Evolutionary conservation across 2,113 vertebrate species (phyloP).

Genomic region (Vombatus ursinus): DNA sequence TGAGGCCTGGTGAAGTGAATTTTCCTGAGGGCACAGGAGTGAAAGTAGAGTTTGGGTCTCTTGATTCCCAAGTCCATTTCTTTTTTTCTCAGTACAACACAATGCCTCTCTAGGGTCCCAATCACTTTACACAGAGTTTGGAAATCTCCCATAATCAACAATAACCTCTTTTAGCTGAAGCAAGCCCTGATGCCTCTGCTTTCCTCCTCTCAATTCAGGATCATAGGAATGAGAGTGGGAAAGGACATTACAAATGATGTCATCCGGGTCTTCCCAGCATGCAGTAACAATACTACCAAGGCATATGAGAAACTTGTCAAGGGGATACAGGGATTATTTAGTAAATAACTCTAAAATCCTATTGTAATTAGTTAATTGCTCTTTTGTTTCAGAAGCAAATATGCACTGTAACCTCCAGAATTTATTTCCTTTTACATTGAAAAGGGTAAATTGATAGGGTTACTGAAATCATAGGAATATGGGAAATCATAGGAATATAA

Average conservation of each 20-base stretch:
- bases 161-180: neutral
- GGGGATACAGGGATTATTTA: neutral
- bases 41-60: neutral
- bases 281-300: neutral
- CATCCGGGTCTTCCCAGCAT: neutral
- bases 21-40: neutral
- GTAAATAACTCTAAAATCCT: neutral
- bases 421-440: neutral
- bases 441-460: neutral
- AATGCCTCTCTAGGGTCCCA: neutral
- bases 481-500: neutral
- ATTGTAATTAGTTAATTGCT: neutral
- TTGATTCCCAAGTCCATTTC: neutral
- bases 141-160: neutral
- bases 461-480: neutral
- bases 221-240: neutral
- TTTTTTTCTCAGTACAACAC: neutral
- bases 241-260: neutral
- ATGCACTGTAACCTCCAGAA: neutral
- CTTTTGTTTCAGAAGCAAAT: neutral
- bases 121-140: neutral
- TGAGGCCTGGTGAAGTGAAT: neutral
- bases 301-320: neutral
- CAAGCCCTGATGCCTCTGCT: neutral
- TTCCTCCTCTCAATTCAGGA: neutral